Percentiles rank a stretch among this genome's conserved stretches.
Conservation (phyloP, 2,113 vertebrate species). For the Callaeas wilsoni region DNA sequence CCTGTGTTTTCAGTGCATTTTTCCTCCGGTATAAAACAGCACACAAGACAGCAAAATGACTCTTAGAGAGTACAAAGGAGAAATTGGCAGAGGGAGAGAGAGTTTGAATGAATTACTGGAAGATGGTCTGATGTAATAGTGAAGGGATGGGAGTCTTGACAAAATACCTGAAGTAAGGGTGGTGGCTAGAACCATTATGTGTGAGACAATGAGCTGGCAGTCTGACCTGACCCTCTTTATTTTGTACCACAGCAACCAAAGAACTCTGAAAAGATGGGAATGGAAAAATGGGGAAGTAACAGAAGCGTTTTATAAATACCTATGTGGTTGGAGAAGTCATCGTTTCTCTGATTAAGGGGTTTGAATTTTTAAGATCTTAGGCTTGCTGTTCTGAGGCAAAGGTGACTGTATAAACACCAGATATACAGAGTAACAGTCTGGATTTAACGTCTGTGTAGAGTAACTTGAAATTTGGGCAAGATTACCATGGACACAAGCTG, state of each 20-base stretch:
- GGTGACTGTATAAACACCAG: background rate
- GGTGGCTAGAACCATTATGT: background rate
- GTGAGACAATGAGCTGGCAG: conserved; percentile 14
- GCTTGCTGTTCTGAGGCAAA: background rate
- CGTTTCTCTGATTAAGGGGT: background rate
- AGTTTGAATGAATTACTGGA: conserved; percentile 14
- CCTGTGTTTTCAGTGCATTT: background rate
- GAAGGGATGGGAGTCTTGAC: background rate
- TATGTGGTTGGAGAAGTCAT: background rate
- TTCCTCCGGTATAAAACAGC: background rate
- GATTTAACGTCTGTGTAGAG: background rate
- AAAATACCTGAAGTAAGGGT: background rate
- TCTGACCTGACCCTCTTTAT: background rate
- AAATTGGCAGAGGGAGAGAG: background rate
- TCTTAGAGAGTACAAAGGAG: background rate
- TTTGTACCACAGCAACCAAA: background rate
- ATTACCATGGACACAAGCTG: background rate
- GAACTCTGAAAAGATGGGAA: background rate
- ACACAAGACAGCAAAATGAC: background rate
- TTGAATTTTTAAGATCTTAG: background rate
- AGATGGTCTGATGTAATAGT: background rate
- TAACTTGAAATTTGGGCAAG: background rate
- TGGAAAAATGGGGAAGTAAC: background rate
- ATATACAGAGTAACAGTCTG: background rate
- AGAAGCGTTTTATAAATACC: background rate